Evolutionary conservation across 92 coral and sea anemone genomes (phyloP).

Genomic region (Porites evermanni): DNA sequence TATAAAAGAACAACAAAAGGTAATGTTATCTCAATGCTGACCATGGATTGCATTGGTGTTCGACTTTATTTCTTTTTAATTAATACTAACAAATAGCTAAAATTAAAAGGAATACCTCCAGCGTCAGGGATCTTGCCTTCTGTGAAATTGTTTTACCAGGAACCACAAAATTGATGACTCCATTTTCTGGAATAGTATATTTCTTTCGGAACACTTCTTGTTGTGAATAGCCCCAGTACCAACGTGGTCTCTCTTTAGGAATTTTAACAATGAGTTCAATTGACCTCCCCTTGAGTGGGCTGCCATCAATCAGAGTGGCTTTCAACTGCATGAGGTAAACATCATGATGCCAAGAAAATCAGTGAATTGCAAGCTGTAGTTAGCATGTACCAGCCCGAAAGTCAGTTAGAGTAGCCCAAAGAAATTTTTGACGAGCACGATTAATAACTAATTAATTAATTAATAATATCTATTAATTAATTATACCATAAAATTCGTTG

Average conservation of each 20-base stretch:
- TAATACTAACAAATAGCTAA: too few relatives aligned
- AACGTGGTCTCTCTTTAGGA: neutral
- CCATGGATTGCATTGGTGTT: too few relatives aligned
- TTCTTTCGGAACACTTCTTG: conserved; percentile 29
- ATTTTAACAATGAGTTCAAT: conserved; percentile 32
- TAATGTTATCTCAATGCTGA: too few relatives aligned
- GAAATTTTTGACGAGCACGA: too few relatives aligned
- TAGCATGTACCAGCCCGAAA: too few relatives aligned
- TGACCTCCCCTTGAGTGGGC: conserved; percentile 54
- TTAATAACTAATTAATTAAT: too few relatives aligned
- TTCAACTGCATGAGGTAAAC: conserved; percentile 55
- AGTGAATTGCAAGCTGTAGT: too few relatives aligned
- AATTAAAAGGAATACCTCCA: conserved; percentile 44
- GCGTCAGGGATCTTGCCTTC: conserved; percentile 18
- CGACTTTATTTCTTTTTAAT: too few relatives aligned
- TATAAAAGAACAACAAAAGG: too few relatives aligned
- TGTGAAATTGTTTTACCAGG: conserved; percentile 28
- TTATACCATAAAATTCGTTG: too few relatives aligned
- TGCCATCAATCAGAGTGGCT: conserved; percentile 77
- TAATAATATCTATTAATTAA: too few relatives aligned
- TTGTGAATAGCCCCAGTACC: neutral
- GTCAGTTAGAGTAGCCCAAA: too few relatives aligned
- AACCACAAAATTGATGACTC: conserved; percentile 67
- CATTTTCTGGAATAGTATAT: conserved; percentile 58
- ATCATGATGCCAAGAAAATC: neutral